These are phyloP conservation scores for Periplaneta americana DNA, from an alignment of 1,140 invertebrate species.

Conservation along the genomic window DNA sequence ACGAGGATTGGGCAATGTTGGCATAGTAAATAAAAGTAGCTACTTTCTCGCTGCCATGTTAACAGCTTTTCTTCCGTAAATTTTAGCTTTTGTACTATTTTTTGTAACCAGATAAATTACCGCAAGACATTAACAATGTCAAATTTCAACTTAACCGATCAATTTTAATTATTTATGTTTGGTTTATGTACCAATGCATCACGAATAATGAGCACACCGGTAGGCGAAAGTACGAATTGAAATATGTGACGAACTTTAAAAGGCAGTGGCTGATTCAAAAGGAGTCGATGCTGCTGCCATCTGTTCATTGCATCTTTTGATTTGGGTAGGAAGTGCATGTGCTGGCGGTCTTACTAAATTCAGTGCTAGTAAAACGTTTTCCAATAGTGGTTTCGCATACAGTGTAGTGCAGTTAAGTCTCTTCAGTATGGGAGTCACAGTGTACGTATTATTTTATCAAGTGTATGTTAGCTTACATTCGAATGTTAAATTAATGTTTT, in stretches of 20 bases:
- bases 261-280: neutral
- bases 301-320: neutral
- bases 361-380: neutral
- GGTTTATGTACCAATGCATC: neutral
- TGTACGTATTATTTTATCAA: neutral
- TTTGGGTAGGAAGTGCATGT: neutral
- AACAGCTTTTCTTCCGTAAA: neutral
- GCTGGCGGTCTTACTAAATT: neutral
- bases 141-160: neutral
- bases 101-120: no score
- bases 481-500: neutral
- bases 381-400: neutral
- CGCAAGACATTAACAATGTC: no score
- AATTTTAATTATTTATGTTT: neutral
- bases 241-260: neutral
- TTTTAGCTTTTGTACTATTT: neutral
- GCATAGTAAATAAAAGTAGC: neutral
- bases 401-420: neutral
- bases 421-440: neutral
- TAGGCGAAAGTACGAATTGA: neutral
- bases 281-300: neutral
- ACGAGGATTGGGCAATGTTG: neutral
- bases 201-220: neutral
- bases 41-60: neutral
- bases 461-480: neutral